Evolutionary conservation across 2,113 vertebrate genomes (phyloP).

Genomic region (Sceloporus undulatus): DNA sequence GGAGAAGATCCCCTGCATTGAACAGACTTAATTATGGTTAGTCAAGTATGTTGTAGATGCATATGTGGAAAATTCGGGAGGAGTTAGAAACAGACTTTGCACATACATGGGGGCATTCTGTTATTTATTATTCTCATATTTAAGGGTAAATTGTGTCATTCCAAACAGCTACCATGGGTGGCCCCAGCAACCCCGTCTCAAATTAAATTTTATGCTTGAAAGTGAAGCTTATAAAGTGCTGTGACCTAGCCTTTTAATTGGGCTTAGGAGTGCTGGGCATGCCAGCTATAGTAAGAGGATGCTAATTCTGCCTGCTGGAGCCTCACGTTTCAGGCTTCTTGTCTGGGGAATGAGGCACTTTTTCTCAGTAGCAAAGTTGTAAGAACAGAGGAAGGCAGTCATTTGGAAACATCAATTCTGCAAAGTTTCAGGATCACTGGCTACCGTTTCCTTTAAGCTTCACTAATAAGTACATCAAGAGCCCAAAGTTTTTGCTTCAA

Average conservation of each 20-base stretch:
- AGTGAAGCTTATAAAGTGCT: background rate
- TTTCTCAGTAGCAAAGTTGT: slow-evolving; percentile 40
- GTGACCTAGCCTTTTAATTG: background rate
- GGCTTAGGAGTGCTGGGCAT: background rate
- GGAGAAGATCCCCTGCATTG: no score
- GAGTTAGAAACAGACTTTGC: background rate
- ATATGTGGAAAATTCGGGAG: no score
- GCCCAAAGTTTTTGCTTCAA: slow-evolving; percentile 18
- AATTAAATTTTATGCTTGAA: background rate
- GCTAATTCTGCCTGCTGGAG: background rate
- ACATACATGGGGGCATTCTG: background rate
- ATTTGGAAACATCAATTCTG: slow-evolving; percentile 23
- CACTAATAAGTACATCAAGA: slow-evolving; percentile 47
- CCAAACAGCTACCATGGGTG: background rate
- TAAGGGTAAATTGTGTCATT: background rate
- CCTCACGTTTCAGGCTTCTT: slow-evolving; percentile 21
- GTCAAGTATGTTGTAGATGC: no score
- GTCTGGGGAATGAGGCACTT: slow-evolving; percentile 20
- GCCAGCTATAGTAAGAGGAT: background rate
- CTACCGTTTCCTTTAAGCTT: slow-evolving; percentile 56
- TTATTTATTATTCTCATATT: background rate
- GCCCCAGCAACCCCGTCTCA: background rate
- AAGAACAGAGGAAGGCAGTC: slow-evolving; percentile 20
- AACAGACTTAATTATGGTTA: no score
- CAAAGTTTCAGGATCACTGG: background rate